Percentiles rank a stretch among this genome's conserved stretches.
Conservation (phyloP, 2,797 vertebrate species). For the Oryzias dopingdopingensis region DNA sequence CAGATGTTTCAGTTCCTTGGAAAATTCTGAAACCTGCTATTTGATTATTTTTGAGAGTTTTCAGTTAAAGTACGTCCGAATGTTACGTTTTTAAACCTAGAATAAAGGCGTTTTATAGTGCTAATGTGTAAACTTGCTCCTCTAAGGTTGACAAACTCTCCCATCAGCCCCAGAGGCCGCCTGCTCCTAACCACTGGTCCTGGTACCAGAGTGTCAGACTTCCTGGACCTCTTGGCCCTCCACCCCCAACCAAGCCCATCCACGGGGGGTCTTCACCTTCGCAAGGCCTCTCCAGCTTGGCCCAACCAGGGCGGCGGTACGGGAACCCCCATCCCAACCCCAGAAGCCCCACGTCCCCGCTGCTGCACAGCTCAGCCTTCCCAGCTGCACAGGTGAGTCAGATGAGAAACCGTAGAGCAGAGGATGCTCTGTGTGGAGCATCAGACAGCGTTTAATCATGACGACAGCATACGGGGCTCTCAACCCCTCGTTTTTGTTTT, state of each 20-base stretch:
- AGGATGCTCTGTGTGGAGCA: neutral
- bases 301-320: constrained; percentile 69
- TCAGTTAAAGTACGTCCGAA: neutral
- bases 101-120: neutral
- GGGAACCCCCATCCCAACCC: constrained; percentile 58
- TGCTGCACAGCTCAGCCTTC: constrained; percentile 67
- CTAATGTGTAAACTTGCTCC: constrained; percentile 21
- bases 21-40: neutral
- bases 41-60: neutral
- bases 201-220: constrained; percentile 76
- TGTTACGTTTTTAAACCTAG: neutral
- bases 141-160: constrained; percentile 80
- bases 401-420: neutral
- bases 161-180: constrained; percentile 76
- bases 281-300: constrained; percentile 60
- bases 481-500: neutral
- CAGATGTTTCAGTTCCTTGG: neutral
- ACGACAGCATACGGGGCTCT: neutral
- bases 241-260: constrained; percentile 68
- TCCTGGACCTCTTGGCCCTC: constrained; percentile 66
- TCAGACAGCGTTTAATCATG: neutral
- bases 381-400: constrained; percentile 64
- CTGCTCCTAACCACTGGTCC: constrained; percentile 75
- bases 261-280: constrained; percentile 76
- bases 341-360: constrained; percentile 71